A percentile compares a stretch with the other conserved stretches of the same genome.
Conservation (phyloP, 2,888 invertebrate species). For the Chrysolina oricalcia region DNA sequence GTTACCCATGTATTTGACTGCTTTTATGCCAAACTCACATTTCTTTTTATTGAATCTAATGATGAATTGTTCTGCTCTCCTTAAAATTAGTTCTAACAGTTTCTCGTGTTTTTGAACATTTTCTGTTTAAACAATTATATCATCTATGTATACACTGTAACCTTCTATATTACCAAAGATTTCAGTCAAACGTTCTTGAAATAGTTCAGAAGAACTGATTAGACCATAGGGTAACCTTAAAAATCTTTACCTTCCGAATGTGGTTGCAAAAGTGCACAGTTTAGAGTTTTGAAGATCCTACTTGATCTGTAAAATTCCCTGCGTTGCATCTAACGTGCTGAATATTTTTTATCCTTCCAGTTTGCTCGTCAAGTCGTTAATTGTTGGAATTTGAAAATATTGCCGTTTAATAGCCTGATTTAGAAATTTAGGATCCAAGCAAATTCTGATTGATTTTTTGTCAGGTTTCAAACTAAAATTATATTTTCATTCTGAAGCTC, state of each 20-base stretch:
- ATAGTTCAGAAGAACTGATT: constrained; percentile 39
- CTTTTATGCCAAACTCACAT: constrained; percentile 55
- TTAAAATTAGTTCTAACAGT: constrained; percentile 35
- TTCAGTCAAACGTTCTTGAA: constrained; percentile 44
- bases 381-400: constrained; percentile 10
- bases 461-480: constrained; percentile 40
- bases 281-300: background rate
- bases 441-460: constrained; percentile 42
- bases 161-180: constrained; percentile 43
- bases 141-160: constrained; percentile 45
- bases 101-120: constrained; percentile 40
- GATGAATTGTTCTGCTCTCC: constrained; percentile 44
- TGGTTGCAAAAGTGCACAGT: background rate
- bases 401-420: constrained; percentile 34
- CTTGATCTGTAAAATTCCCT: background rate
- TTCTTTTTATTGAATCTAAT: constrained; percentile 54
- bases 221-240: background rate
- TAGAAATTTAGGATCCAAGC: constrained; percentile 45
- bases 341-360: background rate
- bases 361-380: background rate
- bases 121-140: constrained; percentile 42
- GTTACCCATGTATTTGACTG: constrained; percentile 60
- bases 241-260: background rate
- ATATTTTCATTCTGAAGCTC: constrained; percentile 49
- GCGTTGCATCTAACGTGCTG: background rate